Evolutionary conservation across 2,888 invertebrate genomes (phyloP).

Genomic region (Agrochola litura): DNA sequence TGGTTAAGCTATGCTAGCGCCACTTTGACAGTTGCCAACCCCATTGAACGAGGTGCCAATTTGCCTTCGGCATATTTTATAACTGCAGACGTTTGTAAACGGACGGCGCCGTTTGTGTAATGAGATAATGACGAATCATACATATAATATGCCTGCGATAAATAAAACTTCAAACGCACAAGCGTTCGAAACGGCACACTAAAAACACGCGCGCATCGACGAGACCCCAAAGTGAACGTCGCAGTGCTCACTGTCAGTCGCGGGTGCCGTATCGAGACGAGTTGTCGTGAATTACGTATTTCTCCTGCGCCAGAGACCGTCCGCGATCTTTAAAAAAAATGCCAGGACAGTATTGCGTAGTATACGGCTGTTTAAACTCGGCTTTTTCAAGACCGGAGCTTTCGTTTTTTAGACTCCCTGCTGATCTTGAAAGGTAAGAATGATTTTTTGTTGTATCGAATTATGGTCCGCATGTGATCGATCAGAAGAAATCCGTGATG

Average conservation of each 20-base stretch:
- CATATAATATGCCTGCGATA: too few species aligned
- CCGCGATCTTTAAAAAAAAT: not conserved
- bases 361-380: conserved; percentile 10
- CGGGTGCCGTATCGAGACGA: not conserved
- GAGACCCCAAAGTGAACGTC: too few species aligned
- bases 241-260: not conserved
- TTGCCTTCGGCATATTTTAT: too few species aligned
- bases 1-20: too few species aligned
- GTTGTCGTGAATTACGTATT: not conserved
- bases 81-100: too few species aligned
- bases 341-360: not conserved
- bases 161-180: too few species aligned
- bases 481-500: not conserved
- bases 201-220: too few species aligned
- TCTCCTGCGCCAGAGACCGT: not conserved
- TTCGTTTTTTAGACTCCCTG: conserved; percentile 9
- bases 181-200: too few species aligned
- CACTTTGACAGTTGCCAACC: too few species aligned
- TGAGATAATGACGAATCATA: too few species aligned
- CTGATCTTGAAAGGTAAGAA: conserved; percentile 8
- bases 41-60: too few species aligned
- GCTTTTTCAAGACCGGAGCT: not conserved
- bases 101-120: too few species aligned
- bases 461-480: not conserved
- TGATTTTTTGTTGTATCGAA: not conserved